These are phyloP conservation scores for Drosophila orosa DNA, from an alignment of 1,140 invertebrate genomes.

Conservation along the genomic window DNA sequence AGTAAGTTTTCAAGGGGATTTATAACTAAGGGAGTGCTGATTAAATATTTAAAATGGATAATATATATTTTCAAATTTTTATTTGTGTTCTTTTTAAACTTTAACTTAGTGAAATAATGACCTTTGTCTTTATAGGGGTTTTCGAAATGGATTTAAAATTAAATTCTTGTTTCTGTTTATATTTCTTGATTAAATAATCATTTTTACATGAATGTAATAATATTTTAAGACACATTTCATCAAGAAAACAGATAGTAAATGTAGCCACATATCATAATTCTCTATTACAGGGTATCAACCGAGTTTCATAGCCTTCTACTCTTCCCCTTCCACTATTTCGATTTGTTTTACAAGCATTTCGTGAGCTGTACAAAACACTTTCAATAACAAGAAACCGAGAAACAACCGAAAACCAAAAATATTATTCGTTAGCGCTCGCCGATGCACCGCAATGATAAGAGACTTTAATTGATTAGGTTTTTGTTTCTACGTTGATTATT, in stretches of 20 bases:
- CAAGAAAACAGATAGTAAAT: neutral
- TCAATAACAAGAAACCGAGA: conserved; percentile 54
- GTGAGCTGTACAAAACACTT: conserved; percentile 59
- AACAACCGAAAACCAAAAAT: conserved; percentile 33
- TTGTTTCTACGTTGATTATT: conserved; percentile 68
- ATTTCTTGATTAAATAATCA: too few relatives aligned
- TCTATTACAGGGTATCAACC: conserved; percentile 7
- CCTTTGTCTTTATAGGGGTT: too few relatives aligned
- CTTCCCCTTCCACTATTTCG: conserved; percentile 27
- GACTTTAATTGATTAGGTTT: conserved; percentile 83
- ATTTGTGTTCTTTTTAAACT: too few relatives aligned
- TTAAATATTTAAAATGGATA: neutral
- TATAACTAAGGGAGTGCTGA: too few relatives aligned
- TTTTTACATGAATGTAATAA: too few relatives aligned
- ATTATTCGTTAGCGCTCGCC: conserved; percentile 53
- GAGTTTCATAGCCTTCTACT: neutral
- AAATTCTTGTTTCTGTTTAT: too few relatives aligned
- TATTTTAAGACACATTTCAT: neutral
- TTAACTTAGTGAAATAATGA: too few relatives aligned
- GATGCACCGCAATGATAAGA: conserved; percentile 83
- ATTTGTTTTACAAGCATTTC: conserved; percentile 56
- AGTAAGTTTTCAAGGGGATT: neutral
- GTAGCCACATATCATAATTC: neutral
- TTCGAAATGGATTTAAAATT: too few relatives aligned
- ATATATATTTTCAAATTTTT: too few relatives aligned